Conservation (phyloP, 2,888 invertebrate genomes). For the Pegoplata infirma region DNA sequence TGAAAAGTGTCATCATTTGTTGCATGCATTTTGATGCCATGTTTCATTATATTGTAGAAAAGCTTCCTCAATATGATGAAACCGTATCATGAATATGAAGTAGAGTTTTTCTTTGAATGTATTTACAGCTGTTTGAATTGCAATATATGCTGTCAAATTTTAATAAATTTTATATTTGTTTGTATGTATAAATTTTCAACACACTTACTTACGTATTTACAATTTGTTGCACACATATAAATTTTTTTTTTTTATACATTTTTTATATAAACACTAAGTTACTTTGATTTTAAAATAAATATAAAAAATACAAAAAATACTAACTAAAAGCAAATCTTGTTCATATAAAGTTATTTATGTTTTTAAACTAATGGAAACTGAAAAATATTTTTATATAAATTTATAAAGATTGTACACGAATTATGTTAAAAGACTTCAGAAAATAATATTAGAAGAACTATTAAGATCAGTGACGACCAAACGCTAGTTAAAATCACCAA, state of each 20-base stretch:
- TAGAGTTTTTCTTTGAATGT: no score
- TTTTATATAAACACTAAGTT: not conserved
- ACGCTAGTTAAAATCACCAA: no score
- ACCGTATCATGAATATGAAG: no score
- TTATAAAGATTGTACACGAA: no score
- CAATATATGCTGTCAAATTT: constrained; percentile 35
- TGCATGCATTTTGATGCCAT: no score
- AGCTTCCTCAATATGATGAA: no score
- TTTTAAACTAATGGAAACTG: constrained; percentile 13
- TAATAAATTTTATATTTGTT: constrained; percentile 24
- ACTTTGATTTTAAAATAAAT: not conserved
- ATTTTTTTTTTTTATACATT: not conserved
- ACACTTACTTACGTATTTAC: not conserved
- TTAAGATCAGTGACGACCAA: no score
- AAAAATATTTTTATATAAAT: not conserved
- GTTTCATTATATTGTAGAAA: no score
- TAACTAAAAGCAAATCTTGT: not conserved
- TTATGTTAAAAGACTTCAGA: no score
- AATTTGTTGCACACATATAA: not conserved
- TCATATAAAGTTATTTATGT: constrained; percentile 11
- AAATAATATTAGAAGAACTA: no score
- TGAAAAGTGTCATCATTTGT: no score
- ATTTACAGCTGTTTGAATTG: not conserved
- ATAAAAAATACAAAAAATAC: not conserved
- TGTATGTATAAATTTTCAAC: not conserved